Base-by-base conservation (phyloP, 1,140 invertebrate genomes). In the Drosophila elegans region DNA sequence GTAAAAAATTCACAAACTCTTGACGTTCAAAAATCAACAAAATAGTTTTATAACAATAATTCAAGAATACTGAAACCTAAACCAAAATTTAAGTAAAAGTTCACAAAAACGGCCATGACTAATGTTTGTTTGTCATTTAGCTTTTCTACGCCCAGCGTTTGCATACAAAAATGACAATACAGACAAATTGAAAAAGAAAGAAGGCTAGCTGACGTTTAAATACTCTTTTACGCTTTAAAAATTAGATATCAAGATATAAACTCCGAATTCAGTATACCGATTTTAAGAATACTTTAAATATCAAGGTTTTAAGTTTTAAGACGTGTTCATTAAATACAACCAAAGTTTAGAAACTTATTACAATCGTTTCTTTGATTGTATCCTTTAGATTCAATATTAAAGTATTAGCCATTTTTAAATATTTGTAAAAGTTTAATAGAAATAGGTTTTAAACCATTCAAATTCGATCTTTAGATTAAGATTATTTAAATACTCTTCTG, bases 71-170 rank as follows among this genome's bases (percentile, higher is more conserved):
- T 59, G 64, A 25, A 49, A 36, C 13, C 38, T 36, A 34, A 74
- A 64, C 69, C 42, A 67, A 76, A 41, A 60, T 60, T 27, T 9
- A 60, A 66, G 72, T 68, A 76, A 77, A 77, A 77, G 73, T 68
- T 55, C 51, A 39, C 21, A 38, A 53, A 60, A 54, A 74, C 25
- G 27, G 29, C 34, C 27, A 60, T 41, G 56, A 32, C 51, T 67
- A 54, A 44, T 64, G 12, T 29, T 59, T 56, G 16, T n/a, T 67
- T 69, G 29, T 39, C n/a, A 38, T n/a, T 16, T n/a, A 64, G 29
- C 55, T 46, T 21, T 21, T 41, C 46, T 44, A 42, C 62, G 61
- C 61, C 41, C 62, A 64, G 32, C 41, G 44, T 68, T 69, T 69
- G 51, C 63, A 56, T 49, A 69, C 68, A 69, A 56, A 49, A 48